Conservation (phyloP, 1,140 invertebrate genomes). For the Neelides sp. region DNA sequence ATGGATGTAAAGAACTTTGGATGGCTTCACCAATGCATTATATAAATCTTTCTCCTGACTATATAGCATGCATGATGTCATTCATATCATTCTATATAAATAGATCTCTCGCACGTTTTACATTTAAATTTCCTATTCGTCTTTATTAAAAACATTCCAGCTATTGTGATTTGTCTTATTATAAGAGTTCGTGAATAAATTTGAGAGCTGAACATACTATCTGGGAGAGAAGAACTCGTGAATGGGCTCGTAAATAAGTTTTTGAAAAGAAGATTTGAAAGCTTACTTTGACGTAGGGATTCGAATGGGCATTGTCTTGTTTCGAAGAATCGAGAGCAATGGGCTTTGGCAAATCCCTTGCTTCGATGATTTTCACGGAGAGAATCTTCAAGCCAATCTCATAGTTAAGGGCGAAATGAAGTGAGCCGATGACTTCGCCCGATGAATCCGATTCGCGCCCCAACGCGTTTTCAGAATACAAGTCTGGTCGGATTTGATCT, state of each 20-base stretch:
- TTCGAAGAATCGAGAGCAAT: conserved; percentile 25
- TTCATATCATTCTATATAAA: not conserved
- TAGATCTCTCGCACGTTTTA: no score
- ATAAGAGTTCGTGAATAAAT: no score
- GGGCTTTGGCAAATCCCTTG: conserved; percentile 23
- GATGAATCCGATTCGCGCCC: not conserved
- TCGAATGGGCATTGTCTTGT: conserved; percentile 28
- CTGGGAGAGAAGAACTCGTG: no score
- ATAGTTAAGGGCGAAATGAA: conserved; percentile 27
- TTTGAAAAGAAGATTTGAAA: not conserved
- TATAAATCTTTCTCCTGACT: not conserved
- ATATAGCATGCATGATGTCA: not conserved
- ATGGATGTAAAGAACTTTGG: not conserved
- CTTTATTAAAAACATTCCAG: no score
- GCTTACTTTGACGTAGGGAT: conserved; percentile 27
- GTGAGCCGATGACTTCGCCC: conserved; percentile 17
- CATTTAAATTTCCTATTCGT: no score
- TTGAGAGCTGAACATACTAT: no score
- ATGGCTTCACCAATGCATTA: not conserved
- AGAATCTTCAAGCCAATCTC: conserved; percentile 17
- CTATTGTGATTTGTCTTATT: no score
- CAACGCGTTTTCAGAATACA: conserved; percentile 19
- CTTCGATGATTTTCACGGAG: conserved; percentile 22
- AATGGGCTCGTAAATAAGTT: not conserved
- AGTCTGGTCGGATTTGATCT: conserved; percentile 27